Evolutionary conservation across 2,888 invertebrate genomes (phyloP).

Genomic region (Papilio gigon): DNA sequence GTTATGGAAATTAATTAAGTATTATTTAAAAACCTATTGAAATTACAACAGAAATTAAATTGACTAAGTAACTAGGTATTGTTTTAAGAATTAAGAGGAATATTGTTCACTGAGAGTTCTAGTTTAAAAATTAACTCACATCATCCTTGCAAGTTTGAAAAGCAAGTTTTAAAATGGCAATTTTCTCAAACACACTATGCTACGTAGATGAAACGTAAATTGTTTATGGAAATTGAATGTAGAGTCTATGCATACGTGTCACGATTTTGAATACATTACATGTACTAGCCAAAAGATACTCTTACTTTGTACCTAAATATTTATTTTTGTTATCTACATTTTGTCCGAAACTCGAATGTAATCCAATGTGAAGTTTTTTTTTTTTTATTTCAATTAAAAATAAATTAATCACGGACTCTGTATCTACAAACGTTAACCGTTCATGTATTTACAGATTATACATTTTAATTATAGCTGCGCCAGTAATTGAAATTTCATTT

Average conservation of each 20-base stretch:
- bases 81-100: too few relatives aligned
- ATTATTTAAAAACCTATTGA: too few relatives aligned
- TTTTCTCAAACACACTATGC: conserved; percentile 3
- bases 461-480: not conserved
- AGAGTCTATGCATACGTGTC: conserved; percentile 9
- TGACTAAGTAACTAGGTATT: too few relatives aligned
- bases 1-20: too few relatives aligned
- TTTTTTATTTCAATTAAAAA: too few relatives aligned
- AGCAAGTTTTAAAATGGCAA: not conserved
- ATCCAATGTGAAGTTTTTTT: too few relatives aligned
- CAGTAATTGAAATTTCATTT: not conserved
- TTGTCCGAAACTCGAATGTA: too few relatives aligned
- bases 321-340: not conserved
- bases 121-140: not conserved
- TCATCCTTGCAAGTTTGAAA: not conserved
- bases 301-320: conserved; percentile 6
- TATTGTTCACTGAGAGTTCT: too few relatives aligned
- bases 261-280: conserved; percentile 6
- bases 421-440: too few relatives aligned
- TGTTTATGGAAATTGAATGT: conserved; percentile 18
- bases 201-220: not conserved
- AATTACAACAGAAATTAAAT: too few relatives aligned
- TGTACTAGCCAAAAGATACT: not conserved
- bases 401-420: too few relatives aligned
- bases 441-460: not conserved